phyloP scores from a whole-genome alignment of 1,140 invertebrate genomes.

The Tribolium madens region DNA sequence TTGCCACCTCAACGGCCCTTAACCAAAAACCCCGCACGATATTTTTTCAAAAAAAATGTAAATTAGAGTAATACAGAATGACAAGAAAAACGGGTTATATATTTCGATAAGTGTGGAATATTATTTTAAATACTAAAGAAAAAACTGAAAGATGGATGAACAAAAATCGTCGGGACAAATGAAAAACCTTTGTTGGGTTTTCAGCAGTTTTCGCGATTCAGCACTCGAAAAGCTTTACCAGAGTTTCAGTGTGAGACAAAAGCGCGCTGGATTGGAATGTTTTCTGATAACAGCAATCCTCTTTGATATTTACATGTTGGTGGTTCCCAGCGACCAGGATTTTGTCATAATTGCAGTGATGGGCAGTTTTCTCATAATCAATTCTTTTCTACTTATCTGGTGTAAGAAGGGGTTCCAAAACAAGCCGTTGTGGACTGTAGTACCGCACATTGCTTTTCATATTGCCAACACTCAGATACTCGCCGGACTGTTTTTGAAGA shows the following conservation, averaged over 20 bases:
- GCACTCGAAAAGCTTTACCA: constrained; percentile 81
- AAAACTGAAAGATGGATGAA: constrained; percentile 47
- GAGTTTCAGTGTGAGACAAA: constrained; percentile 80
- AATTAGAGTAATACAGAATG: no score
- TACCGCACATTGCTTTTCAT: constrained; percentile 75
- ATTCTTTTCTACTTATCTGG: constrained; percentile 69
- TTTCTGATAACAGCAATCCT: constrained; percentile 78
- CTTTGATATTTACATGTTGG: constrained; percentile 75
- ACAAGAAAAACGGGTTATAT: no score
- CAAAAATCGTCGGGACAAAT: constrained; percentile 56
- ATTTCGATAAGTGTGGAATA: no score
- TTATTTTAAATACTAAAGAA: background rate
- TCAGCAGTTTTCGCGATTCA: constrained; percentile 67
- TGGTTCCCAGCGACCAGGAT: constrained; percentile 70
- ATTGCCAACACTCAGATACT: constrained; percentile 74
- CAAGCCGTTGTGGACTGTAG: constrained; percentile 67
- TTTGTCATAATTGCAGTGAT: constrained; percentile 67
- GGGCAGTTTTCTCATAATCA: constrained; percentile 68
- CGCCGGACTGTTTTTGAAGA: constrained; percentile 70
- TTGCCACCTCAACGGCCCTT: constrained; percentile 8
- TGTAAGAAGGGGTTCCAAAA: constrained; percentile 65
- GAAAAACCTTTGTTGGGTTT: constrained; percentile 58
- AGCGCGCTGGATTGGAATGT: constrained; percentile 81
- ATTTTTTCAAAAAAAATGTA: background rate
- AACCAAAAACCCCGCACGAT: background rate